A percentile compares a stretch with the other conserved stretches of the same genome.
phyloP scores from a whole-genome alignment of 2,888 invertebrate genomes.

The Poecilus cupreus region DNA sequence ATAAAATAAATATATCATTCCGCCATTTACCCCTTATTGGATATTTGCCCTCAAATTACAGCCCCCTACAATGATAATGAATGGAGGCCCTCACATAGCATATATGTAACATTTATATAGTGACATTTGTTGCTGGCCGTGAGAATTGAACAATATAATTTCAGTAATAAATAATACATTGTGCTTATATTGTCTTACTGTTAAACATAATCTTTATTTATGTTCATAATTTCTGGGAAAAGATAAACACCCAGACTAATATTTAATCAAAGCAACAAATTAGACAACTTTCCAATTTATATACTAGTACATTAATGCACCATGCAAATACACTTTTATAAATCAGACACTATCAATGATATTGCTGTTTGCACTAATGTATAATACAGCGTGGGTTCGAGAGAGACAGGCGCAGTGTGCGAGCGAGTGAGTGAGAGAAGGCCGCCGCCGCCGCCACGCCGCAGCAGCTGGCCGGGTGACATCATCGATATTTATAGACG shows the following conservation, averaged over 20 bases:
- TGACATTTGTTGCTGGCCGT: no score
- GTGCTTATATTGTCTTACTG: no score
- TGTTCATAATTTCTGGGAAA: no score
- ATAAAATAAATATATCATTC: no score
- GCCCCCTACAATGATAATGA: no score
- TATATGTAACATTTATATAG: no score
- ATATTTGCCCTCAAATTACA: no score
- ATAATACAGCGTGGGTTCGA: background rate
- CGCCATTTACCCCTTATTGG: no score
- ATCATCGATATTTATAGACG: constrained; percentile 46
- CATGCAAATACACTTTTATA: background rate
- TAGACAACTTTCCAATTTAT: background rate
- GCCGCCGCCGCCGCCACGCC: constrained; percentile 6
- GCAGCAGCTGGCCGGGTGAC: constrained; percentile 31
- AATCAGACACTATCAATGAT: background rate
- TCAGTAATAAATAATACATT: background rate
- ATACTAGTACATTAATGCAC: background rate
- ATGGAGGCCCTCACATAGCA: no score
- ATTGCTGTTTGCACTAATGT: constrained; percentile 7
- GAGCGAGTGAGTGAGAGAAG: background rate
- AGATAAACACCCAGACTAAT: background rate
- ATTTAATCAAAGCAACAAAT: background rate
- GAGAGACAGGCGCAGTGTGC: background rate
- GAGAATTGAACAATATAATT: no score
- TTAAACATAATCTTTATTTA: no score